phyloP scores from a whole-genome alignment of 2,888 invertebrate species.

The Drosophila nigricruria region DNA sequence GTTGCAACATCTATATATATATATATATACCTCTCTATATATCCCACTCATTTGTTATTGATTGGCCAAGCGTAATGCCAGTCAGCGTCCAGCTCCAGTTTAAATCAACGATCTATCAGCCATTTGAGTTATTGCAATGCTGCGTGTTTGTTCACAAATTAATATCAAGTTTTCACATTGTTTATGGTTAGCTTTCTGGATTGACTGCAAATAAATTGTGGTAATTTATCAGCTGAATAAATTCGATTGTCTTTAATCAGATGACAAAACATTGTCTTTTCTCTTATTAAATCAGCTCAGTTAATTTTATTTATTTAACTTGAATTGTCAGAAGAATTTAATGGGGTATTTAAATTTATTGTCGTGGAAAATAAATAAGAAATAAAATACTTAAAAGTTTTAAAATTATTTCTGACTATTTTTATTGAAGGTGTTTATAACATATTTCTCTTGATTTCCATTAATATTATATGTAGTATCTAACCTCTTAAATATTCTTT shows the following conservation, averaged over 20 bases:
- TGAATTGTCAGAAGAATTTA: background rate
- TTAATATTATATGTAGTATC: no score
- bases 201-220: background rate
- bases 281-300: background rate
- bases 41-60: conserved; percentile 43
- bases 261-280: background rate
- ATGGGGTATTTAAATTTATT: background rate
- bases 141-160: conserved; percentile 41
- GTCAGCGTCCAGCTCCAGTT: conserved; percentile 22
- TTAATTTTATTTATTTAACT: background rate
- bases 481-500: no score
- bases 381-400: no score
- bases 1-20: conserved; percentile 29
- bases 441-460: no score
- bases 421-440: no score
- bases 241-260: background rate
- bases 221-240: background rate
- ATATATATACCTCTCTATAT: background rate
- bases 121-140: conserved; percentile 45
- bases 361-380: background rate
- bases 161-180: conserved; percentile 12
- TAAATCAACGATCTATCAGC: conserved; percentile 29
- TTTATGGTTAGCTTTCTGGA: conserved; percentile 18
- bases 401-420: no score
- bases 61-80: conserved; percentile 24